phyloP scores from a whole-genome alignment of 2,888 invertebrate genomes.

The Ptychoptera contaminata region DNA sequence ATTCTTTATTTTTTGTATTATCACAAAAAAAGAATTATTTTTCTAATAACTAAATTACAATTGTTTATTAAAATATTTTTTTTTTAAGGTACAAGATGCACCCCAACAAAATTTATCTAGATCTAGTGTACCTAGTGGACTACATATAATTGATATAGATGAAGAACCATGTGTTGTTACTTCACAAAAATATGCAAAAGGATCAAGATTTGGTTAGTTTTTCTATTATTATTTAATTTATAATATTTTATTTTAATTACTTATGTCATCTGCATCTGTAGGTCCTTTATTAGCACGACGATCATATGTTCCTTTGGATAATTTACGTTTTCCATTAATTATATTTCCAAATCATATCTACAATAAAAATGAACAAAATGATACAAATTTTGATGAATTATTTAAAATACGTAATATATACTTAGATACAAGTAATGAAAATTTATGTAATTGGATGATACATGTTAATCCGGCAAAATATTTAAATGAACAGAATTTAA shows the following conservation, averaged over 20 bases:
- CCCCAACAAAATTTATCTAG: constrained; percentile 9
- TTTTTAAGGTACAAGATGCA: constrained; percentile 9
- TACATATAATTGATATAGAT: constrained; percentile 8
- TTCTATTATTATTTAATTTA: background rate
- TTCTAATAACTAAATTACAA: background rate
- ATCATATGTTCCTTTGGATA: constrained; percentile 8
- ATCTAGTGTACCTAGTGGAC: constrained; percentile 10
- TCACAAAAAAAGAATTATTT: background rate
- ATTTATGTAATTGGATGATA: constrained; percentile 11
- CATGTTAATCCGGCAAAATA: constrained; percentile 10
- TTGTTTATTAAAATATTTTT: background rate
- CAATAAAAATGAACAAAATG: constrained; percentile 7
- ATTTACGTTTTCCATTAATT: constrained; percentile 9
- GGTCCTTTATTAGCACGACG: constrained; percentile 9
- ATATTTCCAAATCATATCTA: constrained; percentile 8
- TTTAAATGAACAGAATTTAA: constrained; percentile 11
- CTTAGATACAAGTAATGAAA: constrained; percentile 11
- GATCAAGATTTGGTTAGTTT: constrained; percentile 9
- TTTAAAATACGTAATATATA: constrained; percentile 10
- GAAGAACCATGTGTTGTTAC: constrained; percentile 9
- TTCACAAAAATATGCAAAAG: constrained; percentile 11
- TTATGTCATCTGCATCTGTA: background rate
- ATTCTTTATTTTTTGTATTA: background rate
- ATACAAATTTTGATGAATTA: constrained; percentile 9
- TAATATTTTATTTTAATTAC: background rate